Conservation (phyloP, 2,888 invertebrate genomes). For the Polietes domitor region DNA sequence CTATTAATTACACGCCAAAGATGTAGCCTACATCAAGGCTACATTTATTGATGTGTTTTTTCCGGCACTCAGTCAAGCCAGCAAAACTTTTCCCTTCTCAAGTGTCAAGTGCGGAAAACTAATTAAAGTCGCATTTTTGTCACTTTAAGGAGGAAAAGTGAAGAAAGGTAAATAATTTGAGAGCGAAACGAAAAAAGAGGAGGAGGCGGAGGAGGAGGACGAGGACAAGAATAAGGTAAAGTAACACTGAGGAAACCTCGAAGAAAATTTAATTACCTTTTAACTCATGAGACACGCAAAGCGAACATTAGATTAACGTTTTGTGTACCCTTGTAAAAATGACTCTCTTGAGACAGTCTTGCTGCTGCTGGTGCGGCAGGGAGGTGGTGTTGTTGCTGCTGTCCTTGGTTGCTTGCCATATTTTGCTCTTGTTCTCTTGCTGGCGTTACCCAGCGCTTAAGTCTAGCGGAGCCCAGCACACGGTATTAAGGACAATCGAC, state of each 20-base stretch:
- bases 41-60: neutral
- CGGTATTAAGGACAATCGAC: constrained; percentile 11
- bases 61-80: neutral
- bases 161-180: neutral
- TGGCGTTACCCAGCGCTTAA: neutral
- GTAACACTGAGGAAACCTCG: neutral
- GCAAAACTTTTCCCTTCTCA: neutral
- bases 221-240: neutral
- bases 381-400: neutral
- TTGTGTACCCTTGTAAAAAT: constrained; percentile 40
- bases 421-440: neutral
- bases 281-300: constrained; percentile 48
- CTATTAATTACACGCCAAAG: neutral
- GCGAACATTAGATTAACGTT: constrained; percentile 49
- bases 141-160: neutral
- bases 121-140: constrained; percentile 53
- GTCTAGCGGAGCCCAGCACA: neutral
- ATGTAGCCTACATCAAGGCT: neutral
- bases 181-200: neutral
- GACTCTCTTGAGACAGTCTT: constrained; percentile 13
- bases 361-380: neutral
- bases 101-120: constrained; percentile 25
- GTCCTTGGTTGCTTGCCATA: neutral
- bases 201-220: neutral
- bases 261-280: constrained; percentile 55